Evolutionary conservation across 2,797 vertebrate species (phyloP), one percentile per base, ranked within the genome.

Genomic region (Falco novaeseelandiae): DNA sequence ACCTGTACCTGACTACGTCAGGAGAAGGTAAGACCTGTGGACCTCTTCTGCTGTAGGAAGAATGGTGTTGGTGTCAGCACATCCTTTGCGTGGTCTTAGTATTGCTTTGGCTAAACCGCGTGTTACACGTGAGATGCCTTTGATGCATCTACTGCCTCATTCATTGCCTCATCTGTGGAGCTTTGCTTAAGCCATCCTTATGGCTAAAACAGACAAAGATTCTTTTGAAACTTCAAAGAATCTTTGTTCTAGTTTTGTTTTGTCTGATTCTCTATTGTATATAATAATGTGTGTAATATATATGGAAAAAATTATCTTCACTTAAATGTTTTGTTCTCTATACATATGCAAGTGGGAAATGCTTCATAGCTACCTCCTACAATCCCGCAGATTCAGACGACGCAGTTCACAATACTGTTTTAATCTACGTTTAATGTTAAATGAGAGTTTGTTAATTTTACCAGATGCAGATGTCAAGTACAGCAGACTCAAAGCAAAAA

Each of bases 161-260:
- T 67, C 49, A 21, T 94, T 94, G 84, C 65, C 86, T 95, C 91
- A 89, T 93, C 84, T 8, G 7, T 19, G 14, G 70, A 91, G 92
- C 89, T 94, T 73, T 54, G 62, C 89, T 94, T 87, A 69, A 86
- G 84, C 90, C 73, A 65, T 81, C 65, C 67, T 59, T 89, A 27
- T 90, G 90, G 78, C 76, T 77, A 22, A 51, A 38, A 77, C 8
- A 81, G 90, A 61, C 93, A 96, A 94, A 96, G 95, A 96, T 97
- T 78, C 92, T 87, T 96, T 72, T 83, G 78, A 85, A 87, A 78
- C 38, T 69, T 92, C 71, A 93, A 93, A 95, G 83, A 23, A 96
- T 96, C 91, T 96, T 97, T 97, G 92, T 89, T 93, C 81, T 71
- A 49, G 38, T 89, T 95, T 79, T 95, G 92, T 97, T 97, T 90